Percentiles rank a stretch among this genome's conserved stretches.
These are phyloP conservation scores for Nycticebus coucang DNA, from an alignment of 2,113 vertebrate species.

Conservation along the genomic window DNA sequence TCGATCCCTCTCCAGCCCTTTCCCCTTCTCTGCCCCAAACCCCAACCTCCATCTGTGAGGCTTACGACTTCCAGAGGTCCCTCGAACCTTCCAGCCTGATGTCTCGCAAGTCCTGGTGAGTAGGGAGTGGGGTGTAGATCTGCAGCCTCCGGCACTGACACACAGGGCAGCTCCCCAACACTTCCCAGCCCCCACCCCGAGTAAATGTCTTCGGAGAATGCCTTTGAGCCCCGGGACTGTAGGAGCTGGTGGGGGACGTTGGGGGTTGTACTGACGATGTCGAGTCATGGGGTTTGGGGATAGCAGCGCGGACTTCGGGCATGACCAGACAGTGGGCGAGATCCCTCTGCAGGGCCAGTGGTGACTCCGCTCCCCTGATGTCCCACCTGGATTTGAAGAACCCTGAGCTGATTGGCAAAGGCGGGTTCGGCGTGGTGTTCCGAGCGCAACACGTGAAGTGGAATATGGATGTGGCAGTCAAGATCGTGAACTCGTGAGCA, in stretches of 20 bases:
- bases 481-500: conserved; percentile 68
- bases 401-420: background rate
- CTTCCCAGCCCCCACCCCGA: too few species aligned
- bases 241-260: background rate
- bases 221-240: too few species aligned
- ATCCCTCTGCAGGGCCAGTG: background rate
- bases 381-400: background rate
- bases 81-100: background rate
- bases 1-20: background rate
- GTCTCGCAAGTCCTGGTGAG: conserved; percentile 61
- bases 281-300: background rate
- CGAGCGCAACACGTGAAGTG: background rate
- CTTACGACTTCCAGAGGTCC: background rate
- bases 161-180: too few species aligned
- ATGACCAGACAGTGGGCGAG: background rate
- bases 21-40: background rate
- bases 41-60: background rate
- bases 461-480: conserved; percentile 3
- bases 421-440: conserved; percentile 56
- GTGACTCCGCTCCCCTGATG: background rate
- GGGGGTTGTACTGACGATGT: background rate
- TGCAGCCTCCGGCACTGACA: background rate
- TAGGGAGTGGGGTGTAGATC: background rate
- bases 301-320: too few species aligned
- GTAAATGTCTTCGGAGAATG: background rate